These are phyloP conservation scores for Apamea anceps DNA, from an alignment of 2,888 invertebrate genomes.

Conservation along the genomic window DNA sequence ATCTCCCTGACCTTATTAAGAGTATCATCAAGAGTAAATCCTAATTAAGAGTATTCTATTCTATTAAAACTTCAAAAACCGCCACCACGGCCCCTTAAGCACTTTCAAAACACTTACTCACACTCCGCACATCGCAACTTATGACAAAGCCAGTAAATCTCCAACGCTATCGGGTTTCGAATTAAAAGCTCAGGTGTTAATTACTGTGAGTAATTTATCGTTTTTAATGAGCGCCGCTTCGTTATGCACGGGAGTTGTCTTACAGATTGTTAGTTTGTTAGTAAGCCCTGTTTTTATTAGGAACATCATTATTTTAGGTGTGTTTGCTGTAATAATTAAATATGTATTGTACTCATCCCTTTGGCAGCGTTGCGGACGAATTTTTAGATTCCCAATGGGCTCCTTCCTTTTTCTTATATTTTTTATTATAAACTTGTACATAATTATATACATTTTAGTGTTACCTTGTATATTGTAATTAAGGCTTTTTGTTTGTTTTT, in stretches of 20 bases:
- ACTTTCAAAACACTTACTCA: slow-evolving; percentile 20
- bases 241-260: slow-evolving; percentile 63
- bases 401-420: not conserved
- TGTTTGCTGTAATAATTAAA: not conserved
- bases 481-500: too few species aligned
- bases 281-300: slow-evolving; percentile 4
- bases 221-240: slow-evolving; percentile 67
- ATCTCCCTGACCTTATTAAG: not conserved
- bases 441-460: too few species aligned
- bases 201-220: slow-evolving; percentile 67
- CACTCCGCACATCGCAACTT: slow-evolving; percentile 19
- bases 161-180: slow-evolving; percentile 63
- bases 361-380: not conserved
- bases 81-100: not conserved
- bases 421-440: too few species aligned
- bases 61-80: not conserved
- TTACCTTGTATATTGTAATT: too few species aligned
- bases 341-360: not conserved
- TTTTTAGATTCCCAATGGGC: not conserved
- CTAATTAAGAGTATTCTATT: too few species aligned
- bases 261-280: slow-evolving; percentile 52
- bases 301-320: not conserved
- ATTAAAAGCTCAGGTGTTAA: slow-evolving; percentile 70
- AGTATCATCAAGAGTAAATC: too few species aligned
- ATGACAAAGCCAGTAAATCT: slow-evolving; percentile 45